Percentiles rank a stretch among this genome's conserved stretches.
Conservation (phyloP, 1,140 invertebrate species). For the Drosophila azteca region DNA sequence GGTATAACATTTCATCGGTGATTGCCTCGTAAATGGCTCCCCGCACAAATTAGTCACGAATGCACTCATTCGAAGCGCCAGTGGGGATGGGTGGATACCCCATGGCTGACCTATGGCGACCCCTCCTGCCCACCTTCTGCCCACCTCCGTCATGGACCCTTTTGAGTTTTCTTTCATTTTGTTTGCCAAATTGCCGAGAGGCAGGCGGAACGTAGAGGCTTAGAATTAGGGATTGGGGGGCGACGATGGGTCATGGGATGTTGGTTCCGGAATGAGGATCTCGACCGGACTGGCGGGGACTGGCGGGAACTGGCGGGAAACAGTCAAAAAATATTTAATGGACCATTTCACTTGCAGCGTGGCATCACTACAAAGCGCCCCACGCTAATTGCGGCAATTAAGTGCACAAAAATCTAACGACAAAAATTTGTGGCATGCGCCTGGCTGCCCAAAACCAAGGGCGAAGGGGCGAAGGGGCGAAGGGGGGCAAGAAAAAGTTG, state of each 20-base stretch:
- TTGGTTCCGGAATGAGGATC: background rate
- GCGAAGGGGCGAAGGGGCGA: too few species aligned
- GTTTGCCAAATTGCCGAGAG: slow-evolving; percentile 39
- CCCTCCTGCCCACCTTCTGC: background rate
- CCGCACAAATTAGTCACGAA: slow-evolving; percentile 8
- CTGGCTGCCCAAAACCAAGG: slow-evolving; percentile 7
- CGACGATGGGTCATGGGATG: background rate
- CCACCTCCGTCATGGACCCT: background rate
- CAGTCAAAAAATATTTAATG: slow-evolving; percentile 52
- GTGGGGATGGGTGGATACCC: too few species aligned
- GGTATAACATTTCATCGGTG: too few species aligned
- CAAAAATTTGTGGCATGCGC: slow-evolving; percentile 55
- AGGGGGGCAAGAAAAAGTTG: background rate
- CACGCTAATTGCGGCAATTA: slow-evolving; percentile 81
- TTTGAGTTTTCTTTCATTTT: slow-evolving; percentile 44
- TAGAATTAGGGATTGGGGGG: background rate
- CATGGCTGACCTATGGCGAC: slow-evolving; percentile 4
- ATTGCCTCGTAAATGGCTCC: too few species aligned
- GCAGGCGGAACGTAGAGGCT: background rate
- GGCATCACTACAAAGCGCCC: slow-evolving; percentile 79
- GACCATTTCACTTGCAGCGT: slow-evolving; percentile 71
- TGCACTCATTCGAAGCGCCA: slow-evolving; percentile 17
- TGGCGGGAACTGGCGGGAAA: background rate
- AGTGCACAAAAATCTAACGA: slow-evolving; percentile 77
- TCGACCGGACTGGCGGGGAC: background rate